A percentile compares a stretch with the other conserved stretches of the same genome.
phyloP scores from a whole-genome alignment of 2,113 vertebrate species.

The Chionodraco myersi region DNA sequence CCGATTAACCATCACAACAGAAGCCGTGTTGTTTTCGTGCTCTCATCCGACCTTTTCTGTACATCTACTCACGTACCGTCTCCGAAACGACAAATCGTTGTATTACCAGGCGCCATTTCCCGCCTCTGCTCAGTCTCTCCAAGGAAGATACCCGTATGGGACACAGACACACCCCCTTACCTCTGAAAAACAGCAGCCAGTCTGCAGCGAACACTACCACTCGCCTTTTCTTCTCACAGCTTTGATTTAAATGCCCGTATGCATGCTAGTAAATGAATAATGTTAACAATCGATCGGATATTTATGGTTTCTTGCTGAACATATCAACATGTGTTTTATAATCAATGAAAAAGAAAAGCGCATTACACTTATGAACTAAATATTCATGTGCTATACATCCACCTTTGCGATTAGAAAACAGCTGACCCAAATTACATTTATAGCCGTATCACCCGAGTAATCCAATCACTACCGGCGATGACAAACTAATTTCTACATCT shows the following conservation, averaged over 20 bases:
- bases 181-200: constrained; percentile 58
- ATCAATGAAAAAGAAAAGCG: neutral
- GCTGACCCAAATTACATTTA: neutral
- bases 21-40: constrained; percentile 48
- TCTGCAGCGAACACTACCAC: constrained; percentile 15
- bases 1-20: constrained; percentile 56
- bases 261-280: no score
- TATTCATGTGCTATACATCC: neutral
- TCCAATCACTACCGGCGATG: neutral
- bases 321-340: neutral
- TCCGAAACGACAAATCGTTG: constrained; percentile 81
- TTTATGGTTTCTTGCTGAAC: neutral
- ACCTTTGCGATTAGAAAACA: neutral
- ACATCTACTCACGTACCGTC: constrained; percentile 73
- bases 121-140: constrained; percentile 91
- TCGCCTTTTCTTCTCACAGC: neutral
- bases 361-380: neutral
- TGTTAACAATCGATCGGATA: neutral
- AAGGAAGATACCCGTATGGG: constrained; percentile 90
- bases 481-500: neutral
- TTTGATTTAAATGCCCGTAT: neutral
- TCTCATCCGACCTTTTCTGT: constrained; percentile 38
- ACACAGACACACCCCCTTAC: constrained; percentile 82
- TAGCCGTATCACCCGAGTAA: neutral
- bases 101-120: constrained; percentile 96